Conservation (phyloP, 2,113 vertebrate species). For the Capreolus pygargus region DNA sequence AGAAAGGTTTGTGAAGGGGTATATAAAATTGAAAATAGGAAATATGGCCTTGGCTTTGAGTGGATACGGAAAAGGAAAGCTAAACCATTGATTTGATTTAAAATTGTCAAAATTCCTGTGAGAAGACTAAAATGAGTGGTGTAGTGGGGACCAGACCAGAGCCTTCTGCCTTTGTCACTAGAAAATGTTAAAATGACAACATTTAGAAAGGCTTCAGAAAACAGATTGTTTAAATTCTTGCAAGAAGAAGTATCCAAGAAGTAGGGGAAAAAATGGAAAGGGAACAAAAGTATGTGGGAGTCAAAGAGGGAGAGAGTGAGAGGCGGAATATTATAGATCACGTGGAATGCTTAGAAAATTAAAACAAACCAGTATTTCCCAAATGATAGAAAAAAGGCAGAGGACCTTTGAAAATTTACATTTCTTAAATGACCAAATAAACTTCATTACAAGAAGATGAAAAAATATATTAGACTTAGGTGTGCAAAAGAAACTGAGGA, state of each 20-base stretch:
- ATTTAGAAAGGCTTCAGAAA: not conserved
- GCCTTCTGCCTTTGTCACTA: not conserved
- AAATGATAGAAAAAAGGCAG: not conserved
- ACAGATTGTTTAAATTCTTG: not conserved
- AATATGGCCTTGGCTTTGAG: not conserved
- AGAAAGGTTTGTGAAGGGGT: not conserved
- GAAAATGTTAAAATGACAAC: not conserved
- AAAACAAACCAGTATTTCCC: not conserved
- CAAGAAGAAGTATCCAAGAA: not conserved
- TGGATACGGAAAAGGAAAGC: not conserved
- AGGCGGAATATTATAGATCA: not conserved
- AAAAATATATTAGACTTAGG: not conserved
- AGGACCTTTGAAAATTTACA: not conserved
- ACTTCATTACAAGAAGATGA: not conserved
- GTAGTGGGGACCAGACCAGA: not conserved
- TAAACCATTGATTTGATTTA: not conserved
- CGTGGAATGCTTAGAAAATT: not conserved
- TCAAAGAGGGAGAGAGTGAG: not conserved
- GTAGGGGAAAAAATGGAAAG: not conserved
- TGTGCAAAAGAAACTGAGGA: not conserved
- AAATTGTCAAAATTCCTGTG: slow-evolving; percentile 15
- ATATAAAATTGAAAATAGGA: not conserved
- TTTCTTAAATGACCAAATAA: not conserved
- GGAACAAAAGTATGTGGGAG: not conserved
- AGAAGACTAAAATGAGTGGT: not conserved